phyloP scores from a whole-genome alignment of 2,113 vertebrate genomes.

The Tretioscincus oriximinensis region DNA sequence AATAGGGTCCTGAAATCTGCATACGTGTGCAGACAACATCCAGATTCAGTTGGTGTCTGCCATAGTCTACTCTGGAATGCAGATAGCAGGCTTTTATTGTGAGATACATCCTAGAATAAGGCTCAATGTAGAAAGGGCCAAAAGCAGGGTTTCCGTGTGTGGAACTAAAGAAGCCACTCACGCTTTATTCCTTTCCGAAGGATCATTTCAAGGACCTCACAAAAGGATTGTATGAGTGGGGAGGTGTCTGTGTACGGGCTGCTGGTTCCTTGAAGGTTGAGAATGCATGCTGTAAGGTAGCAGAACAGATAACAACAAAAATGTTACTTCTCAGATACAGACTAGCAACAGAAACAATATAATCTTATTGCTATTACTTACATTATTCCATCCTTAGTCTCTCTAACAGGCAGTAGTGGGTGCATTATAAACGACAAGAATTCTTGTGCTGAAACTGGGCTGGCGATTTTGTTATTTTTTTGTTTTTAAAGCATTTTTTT shows the following conservation, averaged over 20 bases:
- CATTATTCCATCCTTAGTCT: neutral
- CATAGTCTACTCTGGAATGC: too few relatives aligned
- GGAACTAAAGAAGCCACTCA: conserved; percentile 61
- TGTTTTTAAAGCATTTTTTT: neutral
- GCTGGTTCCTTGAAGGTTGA: conserved; percentile 70
- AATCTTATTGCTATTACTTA: neutral
- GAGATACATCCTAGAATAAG: too few relatives aligned
- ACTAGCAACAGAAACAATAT: neutral
- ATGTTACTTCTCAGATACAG: neutral
- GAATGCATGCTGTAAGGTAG: conserved; percentile 69
- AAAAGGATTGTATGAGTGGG: conserved; percentile 76
- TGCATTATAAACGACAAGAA: too few relatives aligned
- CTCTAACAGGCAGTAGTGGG: neutral
- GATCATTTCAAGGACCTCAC: conserved; percentile 82
- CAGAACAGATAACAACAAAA: neutral
- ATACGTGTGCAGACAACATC: too few relatives aligned
- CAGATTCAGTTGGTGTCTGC: too few relatives aligned
- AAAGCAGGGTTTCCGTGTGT: too few relatives aligned
- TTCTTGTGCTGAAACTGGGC: neutral
- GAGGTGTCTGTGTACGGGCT: conserved; percentile 70
- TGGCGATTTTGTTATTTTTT: neutral
- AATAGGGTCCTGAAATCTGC: too few relatives aligned
- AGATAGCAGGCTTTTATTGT: too few relatives aligned
- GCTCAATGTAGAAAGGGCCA: neutral
- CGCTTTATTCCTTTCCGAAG: conserved; percentile 84